Conservation (phyloP, 2,888 invertebrate species). For the Drosophila peninsularis region DNA sequence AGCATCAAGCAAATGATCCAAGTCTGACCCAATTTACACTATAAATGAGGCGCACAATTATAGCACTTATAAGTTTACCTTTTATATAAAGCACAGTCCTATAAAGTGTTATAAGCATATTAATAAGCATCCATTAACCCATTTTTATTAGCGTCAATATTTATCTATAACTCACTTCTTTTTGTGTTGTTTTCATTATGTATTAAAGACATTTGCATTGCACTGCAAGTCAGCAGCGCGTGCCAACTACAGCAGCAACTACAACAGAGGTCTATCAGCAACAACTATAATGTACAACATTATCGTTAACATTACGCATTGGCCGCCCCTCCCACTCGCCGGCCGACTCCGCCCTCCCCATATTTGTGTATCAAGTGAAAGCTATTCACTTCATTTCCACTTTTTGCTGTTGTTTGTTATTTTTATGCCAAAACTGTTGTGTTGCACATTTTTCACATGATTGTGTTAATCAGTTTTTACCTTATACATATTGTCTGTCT, state of each 20-base stretch:
- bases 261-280: too few relatives aligned
- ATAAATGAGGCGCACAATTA: not conserved
- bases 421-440: constrained; percentile 56
- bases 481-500: constrained; percentile 29
- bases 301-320: constrained; percentile 60
- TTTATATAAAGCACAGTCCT: not conserved
- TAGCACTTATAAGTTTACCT: not conserved
- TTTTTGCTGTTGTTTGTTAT: constrained; percentile 51
- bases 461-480: constrained; percentile 72
- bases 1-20: not conserved
- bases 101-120: not conserved
- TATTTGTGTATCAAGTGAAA: constrained; percentile 73
- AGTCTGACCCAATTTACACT: not conserved
- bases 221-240: constrained; percentile 4
- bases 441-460: constrained; percentile 74
- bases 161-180: not conserved
- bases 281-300: constrained; percentile 14
- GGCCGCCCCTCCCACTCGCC: constrained; percentile 50
- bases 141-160: not conserved
- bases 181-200: not conserved
- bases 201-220: constrained; percentile 8
- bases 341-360: constrained; percentile 27
- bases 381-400: constrained; percentile 68
- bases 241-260: constrained; percentile 18
- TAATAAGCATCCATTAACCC: not conserved